These are phyloP conservation scores for Bungarus multicinctus DNA, from an alignment of 2,113 vertebrate genomes.

Conservation along the genomic window DNA sequence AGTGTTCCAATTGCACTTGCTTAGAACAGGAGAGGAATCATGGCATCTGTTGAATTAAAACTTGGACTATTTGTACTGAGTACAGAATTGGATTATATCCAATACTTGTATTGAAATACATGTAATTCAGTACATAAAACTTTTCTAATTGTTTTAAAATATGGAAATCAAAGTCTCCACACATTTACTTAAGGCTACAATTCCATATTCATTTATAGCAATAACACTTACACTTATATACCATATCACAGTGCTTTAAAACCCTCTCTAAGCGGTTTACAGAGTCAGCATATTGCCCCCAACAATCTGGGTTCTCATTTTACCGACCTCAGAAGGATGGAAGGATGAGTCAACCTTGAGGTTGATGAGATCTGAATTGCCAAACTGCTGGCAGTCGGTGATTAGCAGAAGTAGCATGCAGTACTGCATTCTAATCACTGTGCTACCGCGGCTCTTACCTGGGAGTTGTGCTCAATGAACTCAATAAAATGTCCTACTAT, in stretches of 20 bases:
- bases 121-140: not conserved
- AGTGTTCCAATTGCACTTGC: not conserved
- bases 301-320: too few relatives aligned
- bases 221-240: too few relatives aligned
- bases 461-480: not conserved
- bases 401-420: too few relatives aligned
- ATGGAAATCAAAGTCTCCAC: not conserved
- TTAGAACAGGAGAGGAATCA: not conserved
- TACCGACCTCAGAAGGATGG: too few relatives aligned
- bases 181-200: not conserved
- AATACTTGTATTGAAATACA: not conserved
- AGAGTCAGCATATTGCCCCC: too few relatives aligned
- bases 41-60: not conserved
- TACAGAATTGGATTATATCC: not conserved
- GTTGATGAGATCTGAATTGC: too few relatives aligned
- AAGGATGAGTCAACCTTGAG: too few relatives aligned
- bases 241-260: too few relatives aligned
- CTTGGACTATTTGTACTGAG: not conserved
- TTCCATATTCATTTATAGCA: not conserved
- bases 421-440: too few relatives aligned
- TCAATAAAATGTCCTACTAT: not conserved
- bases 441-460: not conserved
- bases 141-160: not conserved
- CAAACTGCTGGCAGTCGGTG: too few relatives aligned
- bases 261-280: too few relatives aligned